Conservation (phyloP, 2,113 vertebrate species). For the Bos javanicus region DNA sequence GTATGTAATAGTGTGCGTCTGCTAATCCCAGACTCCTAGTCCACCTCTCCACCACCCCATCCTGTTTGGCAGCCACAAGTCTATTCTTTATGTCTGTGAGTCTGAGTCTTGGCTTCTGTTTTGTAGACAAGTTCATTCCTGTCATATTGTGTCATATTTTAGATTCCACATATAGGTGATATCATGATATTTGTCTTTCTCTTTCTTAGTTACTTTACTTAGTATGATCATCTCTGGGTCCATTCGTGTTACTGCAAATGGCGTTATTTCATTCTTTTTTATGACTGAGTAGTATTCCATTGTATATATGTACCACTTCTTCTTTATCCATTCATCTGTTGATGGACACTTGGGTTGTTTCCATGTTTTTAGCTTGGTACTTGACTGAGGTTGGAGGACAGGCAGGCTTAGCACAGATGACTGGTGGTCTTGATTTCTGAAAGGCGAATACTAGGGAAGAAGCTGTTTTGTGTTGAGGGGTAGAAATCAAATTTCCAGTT, state of each 20-base stretch:
- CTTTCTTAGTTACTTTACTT: background rate
- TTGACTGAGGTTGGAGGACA: background rate
- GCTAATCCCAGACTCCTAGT: background rate
- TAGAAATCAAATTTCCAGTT: background rate
- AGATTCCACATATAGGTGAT: background rate
- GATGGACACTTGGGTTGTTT: background rate
- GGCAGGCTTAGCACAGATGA: background rate
- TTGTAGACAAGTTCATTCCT: background rate
- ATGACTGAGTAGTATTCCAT: background rate
- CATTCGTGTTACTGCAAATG: background rate
- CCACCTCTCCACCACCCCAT: background rate
- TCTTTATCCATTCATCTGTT: background rate
- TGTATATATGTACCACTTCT: background rate
- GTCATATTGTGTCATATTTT: background rate
- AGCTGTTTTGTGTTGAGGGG: background rate
- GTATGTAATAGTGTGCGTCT: background rate
- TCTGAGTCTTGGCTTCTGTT: background rate
- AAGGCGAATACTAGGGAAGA: background rate
- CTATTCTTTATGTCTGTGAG: background rate
- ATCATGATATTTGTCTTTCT: background rate
- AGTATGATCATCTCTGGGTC: background rate
- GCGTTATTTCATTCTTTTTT: background rate
- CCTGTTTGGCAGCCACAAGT: background rate
- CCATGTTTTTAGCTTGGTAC: background rate
- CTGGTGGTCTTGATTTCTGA: background rate